A percentile compares a stretch with the other conserved stretches of the same genome.
phyloP scores from a whole-genome alignment of 2,113 vertebrate genomes.

The Mustela nigripes region DNA sequence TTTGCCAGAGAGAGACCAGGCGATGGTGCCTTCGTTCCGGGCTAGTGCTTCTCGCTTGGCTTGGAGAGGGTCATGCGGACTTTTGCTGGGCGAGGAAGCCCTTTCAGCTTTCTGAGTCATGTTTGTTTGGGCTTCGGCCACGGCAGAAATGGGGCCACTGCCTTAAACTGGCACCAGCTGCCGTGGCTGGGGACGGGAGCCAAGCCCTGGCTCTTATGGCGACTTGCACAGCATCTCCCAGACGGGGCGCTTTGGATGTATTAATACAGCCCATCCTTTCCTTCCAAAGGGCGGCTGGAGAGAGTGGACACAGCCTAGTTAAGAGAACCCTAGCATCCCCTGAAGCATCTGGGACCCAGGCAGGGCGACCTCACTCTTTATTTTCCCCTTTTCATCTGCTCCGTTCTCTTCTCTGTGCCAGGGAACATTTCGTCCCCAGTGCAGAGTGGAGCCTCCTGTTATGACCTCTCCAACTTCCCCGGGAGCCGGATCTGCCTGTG shows the following conservation, averaged over 20 bases:
- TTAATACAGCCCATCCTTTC: constrained; percentile 60
- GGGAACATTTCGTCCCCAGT: background rate
- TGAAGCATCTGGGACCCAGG: constrained; percentile 74
- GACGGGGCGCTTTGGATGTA: constrained; percentile 66
- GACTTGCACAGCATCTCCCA: constrained; percentile 79
- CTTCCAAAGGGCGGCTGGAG: background rate
- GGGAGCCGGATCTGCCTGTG: background rate
- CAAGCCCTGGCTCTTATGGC: constrained; percentile 66
- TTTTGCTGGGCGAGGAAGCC: constrained; percentile 18
- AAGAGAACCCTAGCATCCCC: constrained; percentile 70
- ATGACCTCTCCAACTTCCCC: background rate
- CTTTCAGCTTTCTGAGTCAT: constrained; percentile 60
- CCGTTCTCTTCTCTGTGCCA: background rate
- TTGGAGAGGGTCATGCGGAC: constrained; percentile 19
- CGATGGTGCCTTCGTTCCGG: accelerated
- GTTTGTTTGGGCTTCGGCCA: constrained; percentile 57
- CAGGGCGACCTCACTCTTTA: constrained; percentile 73
- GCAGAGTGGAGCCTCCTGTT: background rate
- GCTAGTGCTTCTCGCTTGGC: background rate
- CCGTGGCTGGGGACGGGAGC: constrained; percentile 61
- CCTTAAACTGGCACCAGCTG: constrained; percentile 73
- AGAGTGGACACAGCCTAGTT: constrained; percentile 64
- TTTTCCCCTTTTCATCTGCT: constrained; percentile 59
- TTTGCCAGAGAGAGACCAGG: background rate
- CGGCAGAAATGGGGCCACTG: constrained; percentile 69